phyloP scores from a whole-genome alignment of 2,888 invertebrate species.

The Iselma pallidipennis region DNA sequence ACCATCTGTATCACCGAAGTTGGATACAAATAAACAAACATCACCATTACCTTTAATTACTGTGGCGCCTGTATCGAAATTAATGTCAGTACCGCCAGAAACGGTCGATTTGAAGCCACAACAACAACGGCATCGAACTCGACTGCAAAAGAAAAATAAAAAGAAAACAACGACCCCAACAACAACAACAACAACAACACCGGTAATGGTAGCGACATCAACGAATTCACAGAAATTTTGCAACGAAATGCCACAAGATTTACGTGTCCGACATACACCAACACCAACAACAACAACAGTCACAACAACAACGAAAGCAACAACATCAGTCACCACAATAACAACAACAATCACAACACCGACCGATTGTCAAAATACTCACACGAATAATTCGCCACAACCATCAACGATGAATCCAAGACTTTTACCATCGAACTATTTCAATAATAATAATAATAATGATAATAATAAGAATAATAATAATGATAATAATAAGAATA shows the following conservation, averaged over 20 bases:
- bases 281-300: constrained; percentile 8
- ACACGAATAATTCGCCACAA: constrained; percentile 5
- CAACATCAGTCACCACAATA: not conserved
- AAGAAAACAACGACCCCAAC: constrained; percentile 42
- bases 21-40: constrained; percentile 43
- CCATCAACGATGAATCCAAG: constrained; percentile 47
- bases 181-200: not conserved
- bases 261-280: constrained; percentile 45
- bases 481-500: constrained; percentile 7
- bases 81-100: constrained; percentile 58
- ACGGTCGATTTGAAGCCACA: constrained; percentile 52
- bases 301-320: not conserved
- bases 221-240: constrained; percentile 50
- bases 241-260: constrained; percentile 50
- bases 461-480: constrained; percentile 1
- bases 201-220: constrained; percentile 53
- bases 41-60: constrained; percentile 68
- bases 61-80: constrained; percentile 67
- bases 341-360: not conserved
- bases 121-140: constrained; percentile 48
- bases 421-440: constrained; percentile 55
- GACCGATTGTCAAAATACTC: not conserved
- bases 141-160: constrained; percentile 57
- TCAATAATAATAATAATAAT: constrained; percentile 10
- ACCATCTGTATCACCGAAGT: constrained; percentile 57